Evolutionary conservation across 92 coral and sea anemone species (phyloP).

Genomic region (Anthopleura xanthogrammica): DNA sequence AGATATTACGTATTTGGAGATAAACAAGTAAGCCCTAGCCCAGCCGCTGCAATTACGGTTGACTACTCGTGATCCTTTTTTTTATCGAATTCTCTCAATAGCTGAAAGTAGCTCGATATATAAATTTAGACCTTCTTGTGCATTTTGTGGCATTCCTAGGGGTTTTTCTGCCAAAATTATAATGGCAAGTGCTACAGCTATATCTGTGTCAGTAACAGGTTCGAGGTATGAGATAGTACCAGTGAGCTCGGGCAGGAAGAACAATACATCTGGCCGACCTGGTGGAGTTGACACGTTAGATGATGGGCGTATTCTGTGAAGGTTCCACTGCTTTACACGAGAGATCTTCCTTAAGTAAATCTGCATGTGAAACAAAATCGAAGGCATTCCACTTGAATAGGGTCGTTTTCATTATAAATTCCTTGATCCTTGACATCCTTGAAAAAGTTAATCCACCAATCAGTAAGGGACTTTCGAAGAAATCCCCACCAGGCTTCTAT

Average conservation of each 20-base stretch:
- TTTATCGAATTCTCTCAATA: too few relatives aligned
- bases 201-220: too few relatives aligned
- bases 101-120: too few relatives aligned
- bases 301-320: conserved; percentile 51
- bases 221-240: too few relatives aligned
- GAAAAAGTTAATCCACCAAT: conserved; percentile 58
- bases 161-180: too few relatives aligned
- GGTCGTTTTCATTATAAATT: conserved; percentile 1
- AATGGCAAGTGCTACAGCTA: too few relatives aligned
- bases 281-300: conserved; percentile 40
- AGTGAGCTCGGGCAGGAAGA: conserved; percentile 47
- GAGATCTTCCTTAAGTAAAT: conserved; percentile 8
- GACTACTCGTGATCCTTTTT: too few relatives aligned
- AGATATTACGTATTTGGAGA: too few relatives aligned
- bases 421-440: conserved; percentile 27
- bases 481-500: conserved; percentile 55
- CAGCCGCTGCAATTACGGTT: too few relatives aligned
- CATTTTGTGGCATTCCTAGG: too few relatives aligned
- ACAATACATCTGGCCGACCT: conserved; percentile 52
- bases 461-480: conserved; percentile 35
- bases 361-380: conserved; percentile 35
- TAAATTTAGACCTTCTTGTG: too few relatives aligned
- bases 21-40: too few relatives aligned
- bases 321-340: conserved; percentile 40
- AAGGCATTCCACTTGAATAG: conserved; percentile 39